Conservation (phyloP, 1,140 invertebrate species). For the Lepidurus packardi region DNA sequence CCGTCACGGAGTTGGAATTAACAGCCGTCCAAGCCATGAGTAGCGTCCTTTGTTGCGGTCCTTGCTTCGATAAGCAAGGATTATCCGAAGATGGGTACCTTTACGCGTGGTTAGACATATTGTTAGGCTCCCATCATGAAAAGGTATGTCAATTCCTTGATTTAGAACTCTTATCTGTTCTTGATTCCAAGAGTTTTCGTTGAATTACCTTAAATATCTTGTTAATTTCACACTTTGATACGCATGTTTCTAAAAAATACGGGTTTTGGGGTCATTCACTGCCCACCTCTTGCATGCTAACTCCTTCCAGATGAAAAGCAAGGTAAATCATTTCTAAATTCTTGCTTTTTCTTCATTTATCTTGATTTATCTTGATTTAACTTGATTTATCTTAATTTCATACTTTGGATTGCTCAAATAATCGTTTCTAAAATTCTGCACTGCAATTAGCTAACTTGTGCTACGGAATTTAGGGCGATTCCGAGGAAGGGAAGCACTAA, state of each 20-base stretch:
- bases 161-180: neutral
- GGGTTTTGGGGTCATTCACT: neutral
- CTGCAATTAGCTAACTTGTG: too few relatives aligned
- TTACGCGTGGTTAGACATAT: slow-evolving; percentile 86
- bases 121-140: slow-evolving; percentile 80
- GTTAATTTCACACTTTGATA: too few relatives aligned
- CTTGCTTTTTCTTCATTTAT: neutral
- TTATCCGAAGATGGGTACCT: slow-evolving; percentile 81
- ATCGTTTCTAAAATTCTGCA: too few relatives aligned
- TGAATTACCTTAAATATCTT: too few relatives aligned
- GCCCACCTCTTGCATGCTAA: slow-evolving; percentile 9
- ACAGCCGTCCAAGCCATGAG: slow-evolving; percentile 81
- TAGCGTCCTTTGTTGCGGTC: slow-evolving; percentile 86
- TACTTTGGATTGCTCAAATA: neutral
- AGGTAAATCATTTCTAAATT: neutral
- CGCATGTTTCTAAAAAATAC: neutral
- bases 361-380: neutral
- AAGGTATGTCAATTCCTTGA: slow-evolving; percentile 55
- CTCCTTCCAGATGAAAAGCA: slow-evolving; percentile 7
- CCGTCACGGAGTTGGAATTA: slow-evolving; percentile 54
- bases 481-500: neutral
- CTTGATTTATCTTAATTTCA: neutral
- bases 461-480: neutral
- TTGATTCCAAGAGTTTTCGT: too few relatives aligned
- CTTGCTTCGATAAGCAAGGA: slow-evolving; percentile 78